Evolutionary conservation across 2,797 vertebrate genomes (phyloP), one percentile per base, ranked within the genome.

Genomic region (Myotis daubentonii): DNA sequence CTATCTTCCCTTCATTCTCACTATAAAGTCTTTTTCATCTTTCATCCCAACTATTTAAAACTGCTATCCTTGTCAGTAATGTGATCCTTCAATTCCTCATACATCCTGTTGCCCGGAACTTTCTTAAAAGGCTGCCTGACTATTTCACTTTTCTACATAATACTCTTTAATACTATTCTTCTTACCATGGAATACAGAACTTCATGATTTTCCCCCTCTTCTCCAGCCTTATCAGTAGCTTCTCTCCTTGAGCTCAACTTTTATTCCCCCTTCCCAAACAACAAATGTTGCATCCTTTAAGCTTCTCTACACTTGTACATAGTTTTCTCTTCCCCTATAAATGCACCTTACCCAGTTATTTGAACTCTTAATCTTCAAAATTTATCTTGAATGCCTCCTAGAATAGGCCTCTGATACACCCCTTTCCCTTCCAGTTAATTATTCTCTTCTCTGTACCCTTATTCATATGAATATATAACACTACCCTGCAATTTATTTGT

Each of bases 11-110:
- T 76, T n/a, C 6, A 17, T 72, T 70, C 28, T 79, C 53, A 68
- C 8, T 79, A 15, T 28, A 3, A 75, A 92, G n/a, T 44, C 3
- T 9, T 71, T 86, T 57, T 53, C 1, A 65, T 38, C n/a, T 94
- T 79, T 87, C 22, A 55, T 47, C 49, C 62, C 17, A 65, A 57
- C n/a, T 62, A 11, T 84, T 96, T 82, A 25, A 93, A 92, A 95
- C 92, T 72, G 28, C 4, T 30, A 49, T 68, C 60, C 41, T 44
- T 51, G 15, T 80, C 25, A 86, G 8, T 17, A 20, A 38, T 0
- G 4, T 38, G 47, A 44, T 66, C 72, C 51, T 78, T 68, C 8
- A 71, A n/a, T 19, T 8, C 3, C 36, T 93, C 33, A 30, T 20
- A 51, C 1, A 62, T 38, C 10, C 2, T 9, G 3, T 44, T 75